Evolutionary conservation across 2,888 invertebrate species (phyloP).

Genomic region (Lordiphosa andalusiaca): DNA sequence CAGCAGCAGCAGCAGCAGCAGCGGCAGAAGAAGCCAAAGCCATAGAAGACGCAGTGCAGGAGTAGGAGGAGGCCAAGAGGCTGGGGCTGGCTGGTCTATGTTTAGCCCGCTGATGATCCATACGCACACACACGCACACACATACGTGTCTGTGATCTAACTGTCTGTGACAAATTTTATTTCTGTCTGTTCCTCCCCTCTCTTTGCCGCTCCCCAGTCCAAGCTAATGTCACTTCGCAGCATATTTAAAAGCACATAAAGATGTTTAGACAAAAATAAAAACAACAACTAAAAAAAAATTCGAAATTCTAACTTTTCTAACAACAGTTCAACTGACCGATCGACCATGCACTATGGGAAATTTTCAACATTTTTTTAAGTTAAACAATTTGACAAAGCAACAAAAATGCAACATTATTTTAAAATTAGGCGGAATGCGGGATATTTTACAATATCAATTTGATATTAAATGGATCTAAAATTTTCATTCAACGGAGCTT

Average conservation of each 20-base stretch:
- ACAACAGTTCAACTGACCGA: slow-evolving; percentile 25
- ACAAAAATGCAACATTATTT: too few species aligned
- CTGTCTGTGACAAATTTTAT: slow-evolving; percentile 73
- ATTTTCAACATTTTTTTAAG: too few species aligned
- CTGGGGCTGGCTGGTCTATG: slow-evolving; percentile 23
- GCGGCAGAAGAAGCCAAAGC: neutral
- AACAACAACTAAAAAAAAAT: slow-evolving; percentile 20
- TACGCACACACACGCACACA: slow-evolving; percentile 15
- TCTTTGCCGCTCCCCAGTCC: slow-evolving; percentile 14
- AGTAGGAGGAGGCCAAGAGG: neutral
- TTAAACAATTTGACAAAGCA: too few species aligned
- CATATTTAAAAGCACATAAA: slow-evolving; percentile 76
- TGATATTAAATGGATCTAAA: too few species aligned
- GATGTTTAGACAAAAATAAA: slow-evolving; percentile 73
- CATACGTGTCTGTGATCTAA: slow-evolving; percentile 54
- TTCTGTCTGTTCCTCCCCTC: slow-evolving; percentile 43
- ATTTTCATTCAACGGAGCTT: too few species aligned
- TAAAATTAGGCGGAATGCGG: too few species aligned
- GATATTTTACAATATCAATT: too few species aligned
- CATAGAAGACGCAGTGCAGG: slow-evolving; percentile 1
- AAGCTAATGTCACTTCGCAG: slow-evolving; percentile 74
- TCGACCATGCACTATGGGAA: slow-evolving; percentile 2
- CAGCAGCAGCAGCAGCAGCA: slow-evolving; percentile 25
- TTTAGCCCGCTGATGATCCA: slow-evolving; percentile 34
- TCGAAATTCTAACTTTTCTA: slow-evolving; percentile 9